Conservation (phyloP, 2,797 vertebrate genomes). For the Coregonus sp. region DNA sequence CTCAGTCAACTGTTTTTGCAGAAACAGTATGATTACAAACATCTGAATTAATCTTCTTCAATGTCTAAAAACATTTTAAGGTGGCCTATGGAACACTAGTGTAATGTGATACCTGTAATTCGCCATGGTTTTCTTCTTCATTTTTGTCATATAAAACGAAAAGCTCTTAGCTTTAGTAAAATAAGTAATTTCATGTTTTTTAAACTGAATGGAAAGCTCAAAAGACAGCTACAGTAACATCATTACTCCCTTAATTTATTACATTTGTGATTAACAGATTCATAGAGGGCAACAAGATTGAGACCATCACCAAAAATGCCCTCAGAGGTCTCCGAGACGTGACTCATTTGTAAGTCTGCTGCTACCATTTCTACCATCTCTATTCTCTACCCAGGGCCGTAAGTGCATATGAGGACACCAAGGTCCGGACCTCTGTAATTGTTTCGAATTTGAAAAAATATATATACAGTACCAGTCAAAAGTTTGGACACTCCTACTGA, state of each 20-base stretch:
- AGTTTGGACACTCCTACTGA: too few species aligned
- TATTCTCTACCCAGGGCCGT: neutral
- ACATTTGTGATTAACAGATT: constrained; percentile 77
- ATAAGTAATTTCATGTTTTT: neutral
- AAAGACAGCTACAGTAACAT: neutral
- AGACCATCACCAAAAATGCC: constrained; percentile 88
- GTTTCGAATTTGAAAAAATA: too few species aligned
- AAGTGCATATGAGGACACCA: too few species aligned
- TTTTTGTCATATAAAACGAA: neutral
- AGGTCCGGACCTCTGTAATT: too few species aligned
- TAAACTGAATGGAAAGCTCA: neutral
- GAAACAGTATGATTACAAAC: too few species aligned
- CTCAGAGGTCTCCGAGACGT: constrained; percentile 91
- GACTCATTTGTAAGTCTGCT: constrained; percentile 93
- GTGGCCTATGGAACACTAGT: neutral
- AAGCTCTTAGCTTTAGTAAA: neutral
- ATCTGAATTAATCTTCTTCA: too few species aligned
- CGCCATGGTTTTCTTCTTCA: neutral
- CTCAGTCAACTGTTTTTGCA: neutral
- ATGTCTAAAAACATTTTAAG: neutral
- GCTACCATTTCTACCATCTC: constrained; percentile 14
- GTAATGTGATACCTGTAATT: neutral
- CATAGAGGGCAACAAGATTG: constrained; percentile 96
- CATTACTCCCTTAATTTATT: neutral
- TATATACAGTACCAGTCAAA: too few species aligned